phyloP scores from a whole-genome alignment of 2,888 invertebrate genomes.

The Meliscaeva auricollis region DNA sequence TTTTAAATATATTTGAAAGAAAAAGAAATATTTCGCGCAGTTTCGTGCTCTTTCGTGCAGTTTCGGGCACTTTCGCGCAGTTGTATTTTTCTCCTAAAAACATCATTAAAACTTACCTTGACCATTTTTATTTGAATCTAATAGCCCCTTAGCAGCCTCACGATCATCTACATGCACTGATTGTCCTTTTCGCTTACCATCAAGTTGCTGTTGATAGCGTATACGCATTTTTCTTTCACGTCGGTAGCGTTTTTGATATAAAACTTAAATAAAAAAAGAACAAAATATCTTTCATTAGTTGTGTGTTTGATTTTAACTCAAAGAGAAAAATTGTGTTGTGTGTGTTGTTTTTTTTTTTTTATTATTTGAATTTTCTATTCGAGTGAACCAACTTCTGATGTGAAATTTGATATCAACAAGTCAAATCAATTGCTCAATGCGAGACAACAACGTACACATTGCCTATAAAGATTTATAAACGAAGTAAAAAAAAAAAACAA shows the following conservation, averaged over 20 bases:
- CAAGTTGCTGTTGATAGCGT: slow-evolving; percentile 93
- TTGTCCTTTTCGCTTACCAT: slow-evolving; percentile 88
- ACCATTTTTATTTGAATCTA: slow-evolving; percentile 91
- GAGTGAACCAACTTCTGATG: slow-evolving; percentile 54
- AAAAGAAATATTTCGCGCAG: not conserved
- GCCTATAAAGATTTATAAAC: slow-evolving; percentile 24
- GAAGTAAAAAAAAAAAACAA: not conserved
- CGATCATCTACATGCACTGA: slow-evolving; percentile 90
- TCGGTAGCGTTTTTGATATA: slow-evolving; percentile 95
- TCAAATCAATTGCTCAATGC: slow-evolving; percentile 70
- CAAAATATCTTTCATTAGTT: slow-evolving; percentile 36
- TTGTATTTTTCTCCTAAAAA: slow-evolving; percentile 29
- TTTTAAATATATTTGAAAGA: not conserved
- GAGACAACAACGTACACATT: slow-evolving; percentile 53
- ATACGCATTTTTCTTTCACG: slow-evolving; percentile 93
- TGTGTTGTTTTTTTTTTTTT: slow-evolving; percentile 10
- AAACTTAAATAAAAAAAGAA: slow-evolving; percentile 85
- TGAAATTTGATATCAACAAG: slow-evolving; percentile 77
- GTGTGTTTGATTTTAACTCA: slow-evolving; percentile 63
- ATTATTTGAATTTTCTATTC: slow-evolving; percentile 31
- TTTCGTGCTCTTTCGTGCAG: slow-evolving; percentile 25
- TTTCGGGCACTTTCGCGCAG: slow-evolving; percentile 42
- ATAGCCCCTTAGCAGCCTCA: slow-evolving; percentile 81
- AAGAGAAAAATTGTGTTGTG: slow-evolving; percentile 31
- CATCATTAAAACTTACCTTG: slow-evolving; percentile 87